A percentile compares a stretch with the other conserved stretches of the same genome.
phyloP scores from a whole-genome alignment of 2,797 vertebrate species.

The Onychomys arenicola region DNA sequence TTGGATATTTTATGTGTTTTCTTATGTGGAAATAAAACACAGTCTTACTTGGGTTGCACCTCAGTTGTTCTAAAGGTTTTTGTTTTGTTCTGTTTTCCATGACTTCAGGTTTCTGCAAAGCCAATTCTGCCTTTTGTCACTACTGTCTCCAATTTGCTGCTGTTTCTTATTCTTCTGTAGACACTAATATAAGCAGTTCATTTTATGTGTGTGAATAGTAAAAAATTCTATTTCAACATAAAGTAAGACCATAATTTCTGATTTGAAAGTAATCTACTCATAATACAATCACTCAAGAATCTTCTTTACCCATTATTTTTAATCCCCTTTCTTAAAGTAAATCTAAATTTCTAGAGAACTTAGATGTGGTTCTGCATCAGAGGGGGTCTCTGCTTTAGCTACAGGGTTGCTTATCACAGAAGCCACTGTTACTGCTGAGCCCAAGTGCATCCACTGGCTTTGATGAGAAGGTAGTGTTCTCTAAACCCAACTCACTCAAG shows the following conservation, averaged over 20 bases:
- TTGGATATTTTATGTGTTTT: not conserved
- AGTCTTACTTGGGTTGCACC: not conserved
- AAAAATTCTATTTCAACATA: not conserved
- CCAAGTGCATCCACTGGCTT: not conserved
- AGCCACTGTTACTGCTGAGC: not conserved
- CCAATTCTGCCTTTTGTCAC: not conserved
- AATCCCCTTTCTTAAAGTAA: not conserved
- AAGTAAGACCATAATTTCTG: not conserved
- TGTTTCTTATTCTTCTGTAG: not conserved
- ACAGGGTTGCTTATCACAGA: not conserved
- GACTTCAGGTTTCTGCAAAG: not conserved
- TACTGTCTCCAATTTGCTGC: not conserved
- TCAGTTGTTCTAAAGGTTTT: not conserved
- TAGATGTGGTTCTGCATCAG: not conserved
- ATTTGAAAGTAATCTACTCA: constrained; percentile 14
- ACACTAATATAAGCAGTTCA: not conserved
- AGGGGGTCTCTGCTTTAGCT: not conserved
- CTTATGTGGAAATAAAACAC: not conserved
- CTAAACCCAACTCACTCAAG: not conserved
- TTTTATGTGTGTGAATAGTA: not conserved
- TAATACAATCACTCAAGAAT: not conserved
- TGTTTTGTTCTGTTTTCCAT: not conserved
- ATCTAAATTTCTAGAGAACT: constrained; percentile 28
- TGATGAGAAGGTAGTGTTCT: not conserved
- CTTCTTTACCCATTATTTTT: not conserved